Conservation (phyloP, 2,797 vertebrate species). For the Aeoliscus strigatus region DNA sequence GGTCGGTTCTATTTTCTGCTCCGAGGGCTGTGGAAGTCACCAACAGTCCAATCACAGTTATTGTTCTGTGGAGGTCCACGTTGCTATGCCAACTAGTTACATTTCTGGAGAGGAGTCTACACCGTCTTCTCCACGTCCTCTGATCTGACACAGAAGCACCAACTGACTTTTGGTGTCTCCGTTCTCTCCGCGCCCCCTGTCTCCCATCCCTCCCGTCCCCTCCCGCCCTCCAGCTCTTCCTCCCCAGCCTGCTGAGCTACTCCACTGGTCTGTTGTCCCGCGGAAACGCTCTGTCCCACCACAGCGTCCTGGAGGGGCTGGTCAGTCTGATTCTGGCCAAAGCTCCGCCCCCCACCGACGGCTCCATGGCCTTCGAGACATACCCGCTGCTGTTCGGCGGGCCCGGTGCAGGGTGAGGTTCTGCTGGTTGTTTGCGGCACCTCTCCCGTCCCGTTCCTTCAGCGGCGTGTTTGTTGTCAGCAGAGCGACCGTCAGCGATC, state of each 20-base stretch:
- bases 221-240: constrained; percentile 77
- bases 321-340: constrained; percentile 88
- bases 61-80: too few species aligned
- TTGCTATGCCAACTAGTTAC: too few species aligned
- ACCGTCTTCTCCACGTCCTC: too few species aligned
- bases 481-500: constrained; percentile 31
- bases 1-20: too few species aligned
- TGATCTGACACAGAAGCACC: too few species aligned
- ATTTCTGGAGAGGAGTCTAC: too few species aligned
- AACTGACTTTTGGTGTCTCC: too few species aligned
- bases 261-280: constrained; percentile 70
- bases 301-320: constrained; percentile 77
- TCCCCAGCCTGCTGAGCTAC: constrained; percentile 85
- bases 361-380: constrained; percentile 94
- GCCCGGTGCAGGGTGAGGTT: constrained; percentile 72
- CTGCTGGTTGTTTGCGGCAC: not conserved
- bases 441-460: too few species aligned
- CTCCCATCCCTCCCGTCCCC: not conserved
- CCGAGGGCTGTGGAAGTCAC: too few species aligned
- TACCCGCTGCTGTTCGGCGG: constrained; percentile 87
- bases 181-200: too few species aligned
- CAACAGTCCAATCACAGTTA: too few species aligned
- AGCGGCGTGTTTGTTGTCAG: too few species aligned
- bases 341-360: constrained; percentile 85
- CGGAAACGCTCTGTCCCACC: constrained; percentile 54